Evolutionary conservation across 2,797 vertebrate species (phyloP).

Genomic region (Rhynchotus rufescens): DNA sequence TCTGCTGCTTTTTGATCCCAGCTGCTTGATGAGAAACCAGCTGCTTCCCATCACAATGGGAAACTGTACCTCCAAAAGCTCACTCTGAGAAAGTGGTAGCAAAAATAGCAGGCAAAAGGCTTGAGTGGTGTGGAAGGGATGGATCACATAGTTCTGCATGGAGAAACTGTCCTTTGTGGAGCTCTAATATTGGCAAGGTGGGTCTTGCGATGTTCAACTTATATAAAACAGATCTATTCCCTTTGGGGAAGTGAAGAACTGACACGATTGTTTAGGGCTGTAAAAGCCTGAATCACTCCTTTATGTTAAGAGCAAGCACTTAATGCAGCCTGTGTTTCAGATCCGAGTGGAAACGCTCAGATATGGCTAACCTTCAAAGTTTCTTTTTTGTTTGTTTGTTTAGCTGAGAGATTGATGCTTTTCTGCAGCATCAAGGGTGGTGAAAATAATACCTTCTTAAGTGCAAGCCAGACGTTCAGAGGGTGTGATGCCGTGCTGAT

Average conservation of each 20-base stretch:
- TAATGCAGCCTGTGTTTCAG: neutral
- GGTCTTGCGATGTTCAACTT: neutral
- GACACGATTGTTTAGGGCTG: neutral
- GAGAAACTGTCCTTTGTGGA: constrained; percentile 10
- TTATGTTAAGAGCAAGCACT: constrained; percentile 34
- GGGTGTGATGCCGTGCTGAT: neutral
- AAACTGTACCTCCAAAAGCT: neutral
- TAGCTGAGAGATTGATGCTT: neutral
- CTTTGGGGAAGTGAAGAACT: neutral
- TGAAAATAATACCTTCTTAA: neutral
- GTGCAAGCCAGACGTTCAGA: neutral
- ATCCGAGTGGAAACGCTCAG: neutral
- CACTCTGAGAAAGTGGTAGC: neutral
- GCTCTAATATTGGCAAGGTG: neutral
- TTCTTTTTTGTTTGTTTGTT: constrained; percentile 1
- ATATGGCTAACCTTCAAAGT: neutral
- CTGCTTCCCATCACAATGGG: neutral
- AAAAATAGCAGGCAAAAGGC: neutral
- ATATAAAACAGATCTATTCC: neutral
- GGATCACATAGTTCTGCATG: neutral
- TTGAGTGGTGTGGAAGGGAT: neutral
- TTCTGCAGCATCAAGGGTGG: neutral
- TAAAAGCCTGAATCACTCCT: constrained; percentile 26
- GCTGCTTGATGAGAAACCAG: neutral
- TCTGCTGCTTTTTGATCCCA: neutral